phyloP scores from a whole-genome alignment of 2,797 vertebrate species.

The Falco concolor region DNA sequence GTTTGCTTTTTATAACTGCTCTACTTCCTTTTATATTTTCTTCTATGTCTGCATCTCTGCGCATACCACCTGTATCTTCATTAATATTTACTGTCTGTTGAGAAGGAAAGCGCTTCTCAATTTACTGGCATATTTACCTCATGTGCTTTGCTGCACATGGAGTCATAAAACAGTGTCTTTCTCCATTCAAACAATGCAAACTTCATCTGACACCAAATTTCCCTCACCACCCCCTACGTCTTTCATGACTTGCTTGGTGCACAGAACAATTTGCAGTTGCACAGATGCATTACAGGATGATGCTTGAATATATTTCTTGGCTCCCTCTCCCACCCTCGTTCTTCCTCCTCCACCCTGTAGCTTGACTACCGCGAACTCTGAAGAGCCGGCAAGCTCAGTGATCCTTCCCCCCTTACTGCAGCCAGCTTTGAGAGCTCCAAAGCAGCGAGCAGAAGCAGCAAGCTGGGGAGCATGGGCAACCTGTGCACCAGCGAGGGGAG shows the following conservation, averaged over 20 bases:
- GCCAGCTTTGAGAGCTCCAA: fast-evolving
- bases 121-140: conserved; percentile 55
- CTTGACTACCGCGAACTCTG: neutral
- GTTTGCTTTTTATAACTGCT: conserved; percentile 61
- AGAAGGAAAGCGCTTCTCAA: neutral
- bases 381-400: fast-evolving
- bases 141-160: neutral
- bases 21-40: conserved; percentile 55
- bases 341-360: neutral
- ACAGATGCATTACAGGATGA: neutral
- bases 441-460: fast-evolving
- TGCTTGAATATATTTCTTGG: neutral
- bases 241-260: neutral
- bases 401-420: neutral
- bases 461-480: neutral
- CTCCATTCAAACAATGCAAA: neutral
- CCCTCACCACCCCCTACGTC: neutral
- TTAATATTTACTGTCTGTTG: conserved; percentile 55
- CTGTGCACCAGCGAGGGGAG: too few species aligned
- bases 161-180: neutral
- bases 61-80: neutral
- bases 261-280: conserved; percentile 19
- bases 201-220: neutral
- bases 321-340: neutral
- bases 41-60: neutral